Conservation (phyloP, 1,140 invertebrate genomes). For the Mizuhopecten yessoensis region DNA sequence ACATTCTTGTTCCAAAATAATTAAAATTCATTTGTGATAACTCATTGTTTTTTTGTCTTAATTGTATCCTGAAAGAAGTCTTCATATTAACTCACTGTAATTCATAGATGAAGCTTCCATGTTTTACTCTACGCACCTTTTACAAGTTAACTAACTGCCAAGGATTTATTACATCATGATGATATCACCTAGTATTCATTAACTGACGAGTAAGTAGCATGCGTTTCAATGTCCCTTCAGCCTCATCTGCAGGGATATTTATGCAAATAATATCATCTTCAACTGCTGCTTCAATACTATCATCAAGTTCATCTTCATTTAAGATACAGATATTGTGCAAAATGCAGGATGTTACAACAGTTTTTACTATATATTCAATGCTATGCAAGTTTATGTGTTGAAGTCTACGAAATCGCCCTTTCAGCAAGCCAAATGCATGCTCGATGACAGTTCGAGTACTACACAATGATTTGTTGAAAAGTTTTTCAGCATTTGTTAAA, state of each 20-base stretch:
- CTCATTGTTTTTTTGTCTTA: too few relatives aligned
- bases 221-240: constrained; percentile 43
- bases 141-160: too few relatives aligned
- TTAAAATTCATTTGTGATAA: too few relatives aligned
- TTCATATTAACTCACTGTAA: too few relatives aligned
- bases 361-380: constrained; percentile 53
- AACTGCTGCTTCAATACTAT: constrained; percentile 40
- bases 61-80: too few relatives aligned
- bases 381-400: constrained; percentile 43
- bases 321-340: constrained; percentile 55
- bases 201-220: too few relatives aligned
- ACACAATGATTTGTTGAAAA: constrained; percentile 50
- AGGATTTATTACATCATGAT: too few relatives aligned
- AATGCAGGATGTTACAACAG: constrained; percentile 51
- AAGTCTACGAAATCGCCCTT: constrained; percentile 53
- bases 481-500: constrained; percentile 36
- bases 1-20: too few relatives aligned
- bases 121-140: too few relatives aligned
- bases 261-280: constrained; percentile 36
- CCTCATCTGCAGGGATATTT: background rate
- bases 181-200: too few relatives aligned
- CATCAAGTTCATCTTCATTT: constrained; percentile 50
- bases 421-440: constrained; percentile 56
- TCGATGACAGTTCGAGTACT: constrained; percentile 43
- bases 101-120: too few relatives aligned